Evolutionary conservation across 2,888 invertebrate genomes (phyloP).

Genomic region (Amiota communis): DNA sequence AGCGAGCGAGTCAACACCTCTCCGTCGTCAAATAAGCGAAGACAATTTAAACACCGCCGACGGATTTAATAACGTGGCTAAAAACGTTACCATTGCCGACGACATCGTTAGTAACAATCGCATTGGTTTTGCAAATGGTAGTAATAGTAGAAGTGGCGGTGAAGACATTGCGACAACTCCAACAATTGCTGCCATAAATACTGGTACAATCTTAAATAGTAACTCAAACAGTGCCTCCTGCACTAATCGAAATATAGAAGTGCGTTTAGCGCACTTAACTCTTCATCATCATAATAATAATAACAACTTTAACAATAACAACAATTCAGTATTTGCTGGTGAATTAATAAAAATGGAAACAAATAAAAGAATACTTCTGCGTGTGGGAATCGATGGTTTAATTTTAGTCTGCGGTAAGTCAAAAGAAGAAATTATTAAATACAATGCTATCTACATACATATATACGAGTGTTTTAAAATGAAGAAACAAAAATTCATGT

Average conservation of each 20-base stretch:
- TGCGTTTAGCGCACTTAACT: conserved; percentile 48
- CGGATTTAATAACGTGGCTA: conserved; percentile 39
- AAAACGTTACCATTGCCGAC: conserved; percentile 32
- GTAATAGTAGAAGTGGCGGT: background rate
- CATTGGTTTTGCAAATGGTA: background rate
- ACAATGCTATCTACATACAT: no score
- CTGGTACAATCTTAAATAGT: background rate
- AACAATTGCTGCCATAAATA: conserved; percentile 13
- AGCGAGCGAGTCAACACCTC: conserved; percentile 72
- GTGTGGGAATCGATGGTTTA: conserved; percentile 80
- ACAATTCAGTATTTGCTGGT: background rate
- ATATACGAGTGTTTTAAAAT: no score
- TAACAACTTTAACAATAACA: conserved; percentile 39
- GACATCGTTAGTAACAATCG: no score
- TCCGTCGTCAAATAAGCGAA: conserved; percentile 61
- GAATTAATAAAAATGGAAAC: conserved; percentile 63
- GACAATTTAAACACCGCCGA: conserved; percentile 44
- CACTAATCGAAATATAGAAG: conserved; percentile 53
- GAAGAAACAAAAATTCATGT: no score
- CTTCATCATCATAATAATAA: conserved; percentile 40
- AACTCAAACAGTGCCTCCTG: conserved; percentile 43
- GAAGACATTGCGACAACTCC: background rate
- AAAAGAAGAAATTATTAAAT: conserved; percentile 59
- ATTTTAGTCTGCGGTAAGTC: conserved; percentile 83
- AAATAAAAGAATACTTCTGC: conserved; percentile 75